Evolutionary conservation across 2,113 vertebrate genomes (phyloP), one percentile per base, ranked within the genome.

Genomic region (Laterallus jamaicensis): DNA sequence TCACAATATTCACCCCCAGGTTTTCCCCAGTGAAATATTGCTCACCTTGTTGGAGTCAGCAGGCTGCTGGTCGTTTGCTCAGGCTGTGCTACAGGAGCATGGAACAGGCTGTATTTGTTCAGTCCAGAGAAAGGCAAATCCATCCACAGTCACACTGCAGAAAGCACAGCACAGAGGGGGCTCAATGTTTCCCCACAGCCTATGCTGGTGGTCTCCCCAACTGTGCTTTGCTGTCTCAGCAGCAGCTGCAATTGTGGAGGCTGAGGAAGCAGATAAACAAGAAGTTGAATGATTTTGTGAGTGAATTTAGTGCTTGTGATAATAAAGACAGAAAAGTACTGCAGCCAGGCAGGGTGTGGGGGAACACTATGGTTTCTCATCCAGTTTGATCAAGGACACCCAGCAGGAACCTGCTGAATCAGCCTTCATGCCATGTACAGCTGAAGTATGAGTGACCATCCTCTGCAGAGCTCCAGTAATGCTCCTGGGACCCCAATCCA

Each of bases 251-350:
- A 82, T 93, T 71, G 78, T 1, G 24, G 56, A 95, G 66, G 82
- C 35, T 26, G n/a, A 58, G 69, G 82, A 92, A 88, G 76, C 60
- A 86, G 90, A 94, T 40, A 89, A 95, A 95, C 80, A 95, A 68
- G 68, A 66, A 92, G 62, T 2, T 55, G n/a, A 74, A 76, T 6
- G 28, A 73, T 47, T 81, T 32, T 66, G 6, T 24, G 58, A 85
- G 66, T 32, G 56, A 84, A 76, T 50, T 92, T 31, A 58, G 69
- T 49, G 31, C 58, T 92, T 94, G 54, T 55, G 92, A 89, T 69
- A 96, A 92, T 44, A 94, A 52, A 88, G 92, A 63, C 6, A 63
- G 71, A 68, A 82, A 49, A 82, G 56, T 32, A 7, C 60, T 14
- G 18, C 66, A 82, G 69, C 35, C 60, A 82, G 63, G 25, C 20